These are phyloP conservation scores for Calypte anna DNA, from an alignment of 2,113 vertebrate genomes.

Conservation along the genomic window DNA sequence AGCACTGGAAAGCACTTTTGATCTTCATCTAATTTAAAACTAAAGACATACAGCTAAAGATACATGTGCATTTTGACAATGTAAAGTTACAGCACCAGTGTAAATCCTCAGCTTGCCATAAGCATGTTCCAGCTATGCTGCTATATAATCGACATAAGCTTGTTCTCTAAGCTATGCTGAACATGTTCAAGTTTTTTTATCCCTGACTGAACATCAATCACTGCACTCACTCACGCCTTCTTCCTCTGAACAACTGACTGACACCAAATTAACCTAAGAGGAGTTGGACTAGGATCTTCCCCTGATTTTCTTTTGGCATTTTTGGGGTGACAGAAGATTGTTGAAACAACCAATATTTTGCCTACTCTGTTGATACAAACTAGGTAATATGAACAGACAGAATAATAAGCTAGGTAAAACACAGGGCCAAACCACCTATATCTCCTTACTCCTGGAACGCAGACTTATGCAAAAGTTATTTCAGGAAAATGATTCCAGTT, in stretches of 20 bases:
- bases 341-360: constrained; percentile 23
- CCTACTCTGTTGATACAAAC: constrained; percentile 11
- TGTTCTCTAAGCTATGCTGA: constrained; percentile 53
- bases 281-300: background rate
- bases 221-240: background rate
- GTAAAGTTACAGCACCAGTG: constrained; percentile 27
- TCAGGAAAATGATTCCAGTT: constrained; percentile 20
- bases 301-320: background rate
- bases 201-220: constrained; percentile 12
- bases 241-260: constrained; percentile 11
- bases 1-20: background rate
- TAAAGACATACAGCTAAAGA: background rate
- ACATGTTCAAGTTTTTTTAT: background rate
- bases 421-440: background rate
- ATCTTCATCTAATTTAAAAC: background rate
- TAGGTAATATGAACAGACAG: background rate
- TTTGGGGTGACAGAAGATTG: background rate
- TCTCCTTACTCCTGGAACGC: background rate
- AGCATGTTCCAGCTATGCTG: constrained; percentile 56
- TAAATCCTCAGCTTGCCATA: constrained; percentile 58
- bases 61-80: constrained; percentile 47
- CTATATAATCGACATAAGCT: constrained; percentile 62
- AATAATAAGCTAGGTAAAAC: constrained; percentile 14
- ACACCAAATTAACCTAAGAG: constrained; percentile 22
- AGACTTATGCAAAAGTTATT: constrained; percentile 43